Conservation (phyloP, 2,888 invertebrate genomes). For the Melieria picta region DNA sequence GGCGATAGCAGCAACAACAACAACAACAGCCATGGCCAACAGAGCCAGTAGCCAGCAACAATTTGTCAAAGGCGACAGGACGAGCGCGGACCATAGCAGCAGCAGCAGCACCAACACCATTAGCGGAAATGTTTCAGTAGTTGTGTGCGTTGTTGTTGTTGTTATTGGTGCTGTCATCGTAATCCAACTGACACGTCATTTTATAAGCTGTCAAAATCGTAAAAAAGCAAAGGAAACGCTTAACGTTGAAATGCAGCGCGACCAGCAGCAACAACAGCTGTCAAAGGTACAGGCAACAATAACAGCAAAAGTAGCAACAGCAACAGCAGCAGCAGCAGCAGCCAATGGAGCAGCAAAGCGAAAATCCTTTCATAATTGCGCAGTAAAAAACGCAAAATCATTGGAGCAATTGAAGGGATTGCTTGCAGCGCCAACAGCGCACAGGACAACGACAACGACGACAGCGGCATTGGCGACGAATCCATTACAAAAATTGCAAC, state of each 20-base stretch:
- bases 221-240: conserved; percentile 28
- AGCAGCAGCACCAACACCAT: conserved; percentile 30
- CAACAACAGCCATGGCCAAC: conserved; percentile 29
- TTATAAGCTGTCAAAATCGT: conserved; percentile 55
- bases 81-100: conserved; percentile 36
- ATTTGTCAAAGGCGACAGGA: conserved; percentile 33
- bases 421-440: neutral
- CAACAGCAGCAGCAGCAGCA: conserved; percentile 23
- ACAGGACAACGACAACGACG: too few species aligned
- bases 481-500: conserved; percentile 32
- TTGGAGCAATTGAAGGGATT: conserved; percentile 22
- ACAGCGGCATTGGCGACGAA: conserved; percentile 17
- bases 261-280: conserved; percentile 14
- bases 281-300: conserved; percentile 17
- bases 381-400: conserved; percentile 20
- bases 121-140: conserved; percentile 12
- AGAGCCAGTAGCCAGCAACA: conserved; percentile 34
- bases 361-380: conserved; percentile 37
- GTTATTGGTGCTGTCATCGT: conserved; percentile 49
- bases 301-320: conserved; percentile 31
- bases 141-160: conserved; percentile 21
- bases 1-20: conserved; percentile 18
- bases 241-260: neutral
- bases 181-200: conserved; percentile 53
- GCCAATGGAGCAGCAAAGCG: conserved; percentile 20